Percentiles rank a stretch among this genome's conserved stretches.
Conservation (phyloP, 2,797 vertebrate genomes). For the Halcyon smyrnensis region DNA sequence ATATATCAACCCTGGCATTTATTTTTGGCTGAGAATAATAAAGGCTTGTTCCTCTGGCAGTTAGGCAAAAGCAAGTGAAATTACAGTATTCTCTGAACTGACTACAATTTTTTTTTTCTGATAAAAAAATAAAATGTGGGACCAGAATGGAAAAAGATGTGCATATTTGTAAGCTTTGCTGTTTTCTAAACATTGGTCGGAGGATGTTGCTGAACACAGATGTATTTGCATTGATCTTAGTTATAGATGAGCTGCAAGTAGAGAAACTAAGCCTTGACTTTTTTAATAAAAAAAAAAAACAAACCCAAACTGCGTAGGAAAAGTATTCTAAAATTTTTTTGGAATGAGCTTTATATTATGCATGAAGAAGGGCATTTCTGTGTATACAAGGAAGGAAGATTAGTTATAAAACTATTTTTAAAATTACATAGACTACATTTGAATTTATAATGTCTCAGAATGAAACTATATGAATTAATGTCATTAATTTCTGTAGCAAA, state of each 20-base stretch:
- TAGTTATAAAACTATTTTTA: not conserved
- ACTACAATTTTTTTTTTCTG: not conserved
- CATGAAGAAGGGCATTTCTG: not conserved
- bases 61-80: not conserved
- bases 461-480: not conserved
- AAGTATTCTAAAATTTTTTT: not conserved
- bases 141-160: not conserved
- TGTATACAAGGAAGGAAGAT: not conserved
- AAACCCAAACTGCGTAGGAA: not conserved
- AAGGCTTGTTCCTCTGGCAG: not conserved
- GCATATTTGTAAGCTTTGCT: not conserved
- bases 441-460: constrained; percentile 3
- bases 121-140: not conserved
- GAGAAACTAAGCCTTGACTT: not conserved
- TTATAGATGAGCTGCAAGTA: not conserved
- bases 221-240: not conserved
- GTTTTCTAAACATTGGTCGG: not conserved
- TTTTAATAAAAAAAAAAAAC: not conserved
- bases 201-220: not conserved
- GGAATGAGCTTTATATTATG: not conserved
- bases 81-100: not conserved
- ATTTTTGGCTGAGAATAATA: not conserved
- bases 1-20: not conserved
- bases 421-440: not conserved
- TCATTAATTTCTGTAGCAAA: not conserved